Evolutionary conservation across 2,888 invertebrate species (phyloP).

Genomic region (Nemapogon koenigi): DNA sequence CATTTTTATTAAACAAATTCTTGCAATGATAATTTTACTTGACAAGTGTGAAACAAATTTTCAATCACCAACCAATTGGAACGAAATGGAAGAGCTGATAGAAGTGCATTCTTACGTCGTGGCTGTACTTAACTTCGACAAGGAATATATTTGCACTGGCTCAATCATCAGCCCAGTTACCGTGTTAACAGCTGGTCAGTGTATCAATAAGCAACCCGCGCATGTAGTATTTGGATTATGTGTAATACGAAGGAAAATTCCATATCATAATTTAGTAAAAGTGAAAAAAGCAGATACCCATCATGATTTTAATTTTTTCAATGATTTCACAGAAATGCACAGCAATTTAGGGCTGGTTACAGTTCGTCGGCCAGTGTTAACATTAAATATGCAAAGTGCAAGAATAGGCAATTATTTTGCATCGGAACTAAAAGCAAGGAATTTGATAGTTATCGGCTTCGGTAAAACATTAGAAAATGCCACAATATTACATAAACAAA

Average conservation of each 20-base stretch:
- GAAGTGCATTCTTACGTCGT: constrained; percentile 38
- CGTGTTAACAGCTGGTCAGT: constrained; percentile 38
- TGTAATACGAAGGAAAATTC: no score
- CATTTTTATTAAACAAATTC: no score
- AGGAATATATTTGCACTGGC: constrained; percentile 35
- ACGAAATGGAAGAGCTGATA: constrained; percentile 29
- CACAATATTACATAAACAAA: constrained; percentile 27
- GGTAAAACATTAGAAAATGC: constrained; percentile 21
- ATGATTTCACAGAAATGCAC: no score
- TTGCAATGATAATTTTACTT: no score
- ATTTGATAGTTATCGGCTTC: constrained; percentile 30
- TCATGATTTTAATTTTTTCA: no score
- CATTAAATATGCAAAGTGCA: constrained; percentile 24
- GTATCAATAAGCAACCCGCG: constrained; percentile 24
- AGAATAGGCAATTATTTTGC: constrained; percentile 29
- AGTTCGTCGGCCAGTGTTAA: constrained; percentile 23
- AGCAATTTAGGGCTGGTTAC: constrained; percentile 39
- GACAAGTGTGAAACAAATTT: no score
- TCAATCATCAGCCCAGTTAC: constrained; percentile 28
- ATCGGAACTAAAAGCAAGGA: constrained; percentile 27
- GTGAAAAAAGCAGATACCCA: no score
- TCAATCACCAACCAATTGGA: no score
- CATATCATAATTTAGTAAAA: no score
- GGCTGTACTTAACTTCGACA: constrained; percentile 27
- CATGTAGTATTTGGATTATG: constrained; percentile 28